Percentiles rank a stretch among this genome's conserved stretches.
These are phyloP conservation scores for Mungos mungo DNA, from an alignment of 2,113 vertebrate genomes.

Conservation along the genomic window DNA sequence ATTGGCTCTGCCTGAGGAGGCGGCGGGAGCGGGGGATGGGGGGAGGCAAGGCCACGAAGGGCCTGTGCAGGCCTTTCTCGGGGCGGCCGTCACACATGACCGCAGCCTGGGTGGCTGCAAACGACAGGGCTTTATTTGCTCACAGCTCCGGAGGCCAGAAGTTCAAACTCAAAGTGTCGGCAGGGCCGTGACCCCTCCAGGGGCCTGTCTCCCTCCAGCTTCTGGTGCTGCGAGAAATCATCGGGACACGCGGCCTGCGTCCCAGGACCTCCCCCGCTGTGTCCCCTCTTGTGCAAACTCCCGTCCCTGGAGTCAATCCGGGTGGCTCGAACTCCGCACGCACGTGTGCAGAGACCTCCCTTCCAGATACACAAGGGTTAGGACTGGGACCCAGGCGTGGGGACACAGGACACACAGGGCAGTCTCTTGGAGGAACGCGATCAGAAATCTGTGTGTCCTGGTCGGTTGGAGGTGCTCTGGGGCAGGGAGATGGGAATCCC, in stretches of 20 bases:
- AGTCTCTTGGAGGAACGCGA: fast-evolving
- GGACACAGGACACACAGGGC: no score
- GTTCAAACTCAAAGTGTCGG: background rate
- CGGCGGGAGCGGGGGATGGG: fast-evolving
- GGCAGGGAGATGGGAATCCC: background rate
- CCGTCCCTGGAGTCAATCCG: background rate
- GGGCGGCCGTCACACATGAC: background rate
- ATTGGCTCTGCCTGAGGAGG: background rate
- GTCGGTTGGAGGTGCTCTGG: background rate
- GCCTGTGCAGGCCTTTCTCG: background rate
- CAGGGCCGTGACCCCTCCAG: background rate
- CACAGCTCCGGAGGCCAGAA: background rate
- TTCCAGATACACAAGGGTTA: no score
- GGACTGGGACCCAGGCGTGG: no score
- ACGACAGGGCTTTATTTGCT: background rate
- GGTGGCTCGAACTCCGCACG: fast-evolving
- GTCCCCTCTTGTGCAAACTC: background rate
- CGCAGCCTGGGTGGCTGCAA: background rate
- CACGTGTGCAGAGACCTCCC: background rate
- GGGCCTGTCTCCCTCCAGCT: fast-evolving
- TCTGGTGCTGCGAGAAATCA: fast-evolving
- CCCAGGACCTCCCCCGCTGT: fast-evolving
- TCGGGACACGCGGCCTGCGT: fast-evolving
- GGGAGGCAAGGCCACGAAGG: fast-evolving
- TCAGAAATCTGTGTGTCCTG: background rate